Conservation (phyloP, 2,888 invertebrate genomes). For the Cosmopolites sordidus region DNA sequence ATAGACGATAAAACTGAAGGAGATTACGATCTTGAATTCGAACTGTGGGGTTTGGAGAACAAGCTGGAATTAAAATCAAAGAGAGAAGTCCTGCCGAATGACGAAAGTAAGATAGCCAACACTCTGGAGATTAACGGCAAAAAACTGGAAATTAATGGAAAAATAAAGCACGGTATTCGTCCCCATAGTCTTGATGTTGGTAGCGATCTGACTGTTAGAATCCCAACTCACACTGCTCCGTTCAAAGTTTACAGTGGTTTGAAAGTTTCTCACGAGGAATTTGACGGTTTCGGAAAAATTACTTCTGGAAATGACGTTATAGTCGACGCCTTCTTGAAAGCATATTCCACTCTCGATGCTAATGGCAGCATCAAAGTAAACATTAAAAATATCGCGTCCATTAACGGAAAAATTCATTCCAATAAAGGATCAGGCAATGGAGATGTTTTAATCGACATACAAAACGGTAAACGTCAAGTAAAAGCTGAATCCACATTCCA, state of each 20-base stretch:
- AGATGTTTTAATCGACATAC: slow-evolving; percentile 56
- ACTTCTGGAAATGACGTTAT: slow-evolving; percentile 50
- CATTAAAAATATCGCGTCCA: slow-evolving; percentile 58
- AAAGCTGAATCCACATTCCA: slow-evolving; percentile 61
- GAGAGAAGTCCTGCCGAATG: slow-evolving; percentile 52
- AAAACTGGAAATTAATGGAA: slow-evolving; percentile 60
- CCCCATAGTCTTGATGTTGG: slow-evolving; percentile 56
- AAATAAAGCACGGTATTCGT: slow-evolving; percentile 54
- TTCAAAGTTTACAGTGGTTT: slow-evolving; percentile 45
- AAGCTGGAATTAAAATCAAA: slow-evolving; percentile 54
- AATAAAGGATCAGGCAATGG: slow-evolving; percentile 64
- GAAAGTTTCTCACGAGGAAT: slow-evolving; percentile 33
- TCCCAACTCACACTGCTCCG: slow-evolving; percentile 55
- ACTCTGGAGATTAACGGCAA: slow-evolving; percentile 57
- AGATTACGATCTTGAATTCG: slow-evolving; percentile 57
- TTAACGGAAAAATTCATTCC: slow-evolving; percentile 61
- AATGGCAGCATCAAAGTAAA: slow-evolving; percentile 55
- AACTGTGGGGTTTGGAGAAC: slow-evolving; percentile 51
- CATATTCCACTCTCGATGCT: slow-evolving; percentile 46
- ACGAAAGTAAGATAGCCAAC: slow-evolving; percentile 60
- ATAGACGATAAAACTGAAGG: slow-evolving; percentile 47
- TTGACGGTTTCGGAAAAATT: slow-evolving; percentile 55
- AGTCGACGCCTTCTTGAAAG: slow-evolving; percentile 56
- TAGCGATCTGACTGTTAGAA: slow-evolving; percentile 54
- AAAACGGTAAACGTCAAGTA: slow-evolving; percentile 57